Conservation (phyloP, 2,797 vertebrate genomes). For the Zenarchopterus dispar region DNA sequence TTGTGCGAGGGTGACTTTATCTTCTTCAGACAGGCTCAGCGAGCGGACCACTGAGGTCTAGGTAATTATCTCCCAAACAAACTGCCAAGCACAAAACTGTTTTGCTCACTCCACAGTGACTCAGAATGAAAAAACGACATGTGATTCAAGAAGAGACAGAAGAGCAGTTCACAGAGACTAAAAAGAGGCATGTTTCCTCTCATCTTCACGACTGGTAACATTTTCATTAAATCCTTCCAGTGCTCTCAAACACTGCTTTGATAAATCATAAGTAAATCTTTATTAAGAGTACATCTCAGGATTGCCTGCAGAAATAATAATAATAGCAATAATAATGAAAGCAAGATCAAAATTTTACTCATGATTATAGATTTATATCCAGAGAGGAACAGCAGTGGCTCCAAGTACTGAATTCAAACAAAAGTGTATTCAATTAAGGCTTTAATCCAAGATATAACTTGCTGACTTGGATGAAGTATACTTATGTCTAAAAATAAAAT, state of each 20-base stretch:
- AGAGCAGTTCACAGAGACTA: neutral
- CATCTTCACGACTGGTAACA: slow-evolving; percentile 6
- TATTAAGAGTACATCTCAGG: no score
- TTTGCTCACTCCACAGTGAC: slow-evolving; percentile 12
- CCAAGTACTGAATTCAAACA: no score
- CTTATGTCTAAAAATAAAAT: no score
- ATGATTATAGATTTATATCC: no score
- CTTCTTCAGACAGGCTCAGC: slow-evolving; percentile 36
- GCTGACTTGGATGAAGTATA: no score
- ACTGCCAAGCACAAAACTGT: slow-evolving; percentile 36
- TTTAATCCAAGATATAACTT: no score
- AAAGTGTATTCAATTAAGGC: no score
- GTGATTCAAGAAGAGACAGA: neutral
- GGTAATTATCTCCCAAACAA: slow-evolving; percentile 61
- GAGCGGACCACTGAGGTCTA: slow-evolving; percentile 36
- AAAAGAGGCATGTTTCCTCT: neutral
- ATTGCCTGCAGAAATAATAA: no score
- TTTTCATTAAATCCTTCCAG: no score
- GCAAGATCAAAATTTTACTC: no score
- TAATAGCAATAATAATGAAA: no score
- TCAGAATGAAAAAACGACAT: slow-evolving; percentile 1
- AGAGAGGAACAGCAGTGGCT: no score
- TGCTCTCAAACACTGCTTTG: neutral
- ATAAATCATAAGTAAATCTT: neutral
- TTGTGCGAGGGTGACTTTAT: slow-evolving; percentile 9